phyloP scores from a whole-genome alignment of 2,113 vertebrate genomes.

The Notiomystis cincta region DNA sequence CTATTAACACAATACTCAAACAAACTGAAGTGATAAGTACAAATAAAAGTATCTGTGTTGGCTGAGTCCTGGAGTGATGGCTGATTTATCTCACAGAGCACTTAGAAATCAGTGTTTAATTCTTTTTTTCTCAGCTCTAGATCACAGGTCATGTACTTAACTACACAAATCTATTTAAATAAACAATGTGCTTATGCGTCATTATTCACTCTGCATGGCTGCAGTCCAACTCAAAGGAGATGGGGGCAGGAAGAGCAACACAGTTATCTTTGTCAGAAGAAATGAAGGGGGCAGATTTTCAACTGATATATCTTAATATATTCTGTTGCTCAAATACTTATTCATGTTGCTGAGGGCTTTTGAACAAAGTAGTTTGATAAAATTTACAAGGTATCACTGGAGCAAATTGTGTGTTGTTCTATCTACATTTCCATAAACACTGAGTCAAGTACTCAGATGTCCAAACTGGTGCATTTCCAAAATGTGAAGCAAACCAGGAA shows the following conservation, averaged over 20 bases:
- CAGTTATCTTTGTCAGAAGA: background rate
- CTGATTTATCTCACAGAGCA: slow-evolving; percentile 28
- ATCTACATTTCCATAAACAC: background rate
- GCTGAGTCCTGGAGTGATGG: background rate
- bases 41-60: slow-evolving; percentile 28
- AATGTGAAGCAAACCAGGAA: background rate
- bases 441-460: background rate
- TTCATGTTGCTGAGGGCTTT: background rate
- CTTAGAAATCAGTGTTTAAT: slow-evolving; percentile 18
- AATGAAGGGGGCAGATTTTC: background rate
- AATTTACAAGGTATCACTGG: background rate
- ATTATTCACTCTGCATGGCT: background rate
- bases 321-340: background rate
- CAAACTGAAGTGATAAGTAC: slow-evolving; percentile 1
- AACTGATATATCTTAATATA: background rate
- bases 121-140: slow-evolving; percentile 13
- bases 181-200: background rate
- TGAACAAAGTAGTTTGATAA: background rate
- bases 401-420: background rate
- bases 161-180: slow-evolving; percentile 41
- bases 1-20: slow-evolving; percentile 48
- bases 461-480: background rate
- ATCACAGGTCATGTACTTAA: slow-evolving; percentile 10
- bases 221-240: background rate
- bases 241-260: background rate